phyloP scores from a whole-genome alignment of 2,797 vertebrate species.

The Tamandua tetradactyla region DNA sequence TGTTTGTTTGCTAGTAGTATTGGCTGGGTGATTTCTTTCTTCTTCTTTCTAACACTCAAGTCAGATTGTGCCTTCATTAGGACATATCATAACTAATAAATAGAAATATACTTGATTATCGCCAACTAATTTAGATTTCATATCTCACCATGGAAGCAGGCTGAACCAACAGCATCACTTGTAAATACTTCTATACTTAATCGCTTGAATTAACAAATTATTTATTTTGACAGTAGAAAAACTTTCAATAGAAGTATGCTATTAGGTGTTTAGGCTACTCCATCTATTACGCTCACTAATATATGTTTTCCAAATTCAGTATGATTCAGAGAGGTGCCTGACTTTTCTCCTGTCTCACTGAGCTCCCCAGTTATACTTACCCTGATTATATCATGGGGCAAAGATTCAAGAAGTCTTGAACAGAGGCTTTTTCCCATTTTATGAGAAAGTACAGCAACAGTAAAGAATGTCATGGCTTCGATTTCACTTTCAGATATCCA shows the following conservation, averaged over 20 bases:
- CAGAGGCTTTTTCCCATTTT: background rate
- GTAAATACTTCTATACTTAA: background rate
- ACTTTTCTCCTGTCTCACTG: background rate
- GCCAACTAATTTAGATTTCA: conserved; percentile 36
- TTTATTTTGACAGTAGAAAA: background rate
- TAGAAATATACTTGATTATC: background rate
- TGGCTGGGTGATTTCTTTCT: background rate
- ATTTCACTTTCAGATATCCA: background rate
- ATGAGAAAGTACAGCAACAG: conserved; percentile 32
- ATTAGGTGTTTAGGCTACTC: background rate
- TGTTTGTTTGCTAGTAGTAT: background rate
- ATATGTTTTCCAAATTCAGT: background rate
- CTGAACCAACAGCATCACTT: background rate
- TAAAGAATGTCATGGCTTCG: background rate
- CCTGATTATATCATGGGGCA: background rate
- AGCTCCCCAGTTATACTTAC: background rate
- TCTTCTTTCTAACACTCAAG: background rate
- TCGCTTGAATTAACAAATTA: background rate
- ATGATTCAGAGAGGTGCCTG: background rate
- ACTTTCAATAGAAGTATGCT: no score
- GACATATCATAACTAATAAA: background rate
- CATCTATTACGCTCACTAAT: background rate
- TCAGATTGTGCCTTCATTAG: background rate
- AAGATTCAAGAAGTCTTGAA: background rate
- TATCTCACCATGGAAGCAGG: background rate